phyloP scores from a whole-genome alignment of 2,797 vertebrate genomes.

The Acanthis flammea region DNA sequence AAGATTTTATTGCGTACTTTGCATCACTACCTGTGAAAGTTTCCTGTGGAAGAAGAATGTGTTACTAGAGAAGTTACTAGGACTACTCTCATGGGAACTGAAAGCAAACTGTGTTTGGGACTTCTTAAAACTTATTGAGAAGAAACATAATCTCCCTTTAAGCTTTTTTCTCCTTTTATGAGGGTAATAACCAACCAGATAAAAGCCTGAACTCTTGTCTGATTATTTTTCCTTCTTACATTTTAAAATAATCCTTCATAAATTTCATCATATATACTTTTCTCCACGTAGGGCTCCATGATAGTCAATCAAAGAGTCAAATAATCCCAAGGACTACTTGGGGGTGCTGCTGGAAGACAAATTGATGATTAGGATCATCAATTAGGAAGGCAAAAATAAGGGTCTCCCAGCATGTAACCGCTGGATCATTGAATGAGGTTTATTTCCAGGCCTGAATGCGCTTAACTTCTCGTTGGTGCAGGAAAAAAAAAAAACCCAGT shows the following conservation, averaged over 20 bases:
- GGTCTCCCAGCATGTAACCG: background rate
- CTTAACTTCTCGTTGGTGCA: background rate
- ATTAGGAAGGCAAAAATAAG: background rate
- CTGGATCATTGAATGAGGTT: background rate
- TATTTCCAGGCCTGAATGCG: conserved; percentile 11
- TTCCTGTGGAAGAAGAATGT: background rate
- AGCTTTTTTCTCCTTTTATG: background rate
- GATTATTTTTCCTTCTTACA: background rate
- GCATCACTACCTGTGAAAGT: background rate
- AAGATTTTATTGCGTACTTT: background rate
- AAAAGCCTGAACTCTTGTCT: background rate
- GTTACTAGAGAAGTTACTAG: background rate
- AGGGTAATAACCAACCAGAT: background rate
- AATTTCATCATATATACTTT: background rate
- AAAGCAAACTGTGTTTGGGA: background rate
- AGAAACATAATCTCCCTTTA: background rate
- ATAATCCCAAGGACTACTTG: background rate
- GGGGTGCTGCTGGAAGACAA: background rate
- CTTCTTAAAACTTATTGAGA: background rate
- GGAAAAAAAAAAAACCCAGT: background rate
- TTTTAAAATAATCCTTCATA: background rate
- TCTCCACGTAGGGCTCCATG: background rate
- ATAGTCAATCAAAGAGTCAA: background rate
- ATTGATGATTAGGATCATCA: background rate
- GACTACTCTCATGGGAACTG: background rate